These are phyloP conservation scores for Synergus itoensis DNA, from an alignment of 2,888 invertebrate genomes.

Conservation along the genomic window DNA sequence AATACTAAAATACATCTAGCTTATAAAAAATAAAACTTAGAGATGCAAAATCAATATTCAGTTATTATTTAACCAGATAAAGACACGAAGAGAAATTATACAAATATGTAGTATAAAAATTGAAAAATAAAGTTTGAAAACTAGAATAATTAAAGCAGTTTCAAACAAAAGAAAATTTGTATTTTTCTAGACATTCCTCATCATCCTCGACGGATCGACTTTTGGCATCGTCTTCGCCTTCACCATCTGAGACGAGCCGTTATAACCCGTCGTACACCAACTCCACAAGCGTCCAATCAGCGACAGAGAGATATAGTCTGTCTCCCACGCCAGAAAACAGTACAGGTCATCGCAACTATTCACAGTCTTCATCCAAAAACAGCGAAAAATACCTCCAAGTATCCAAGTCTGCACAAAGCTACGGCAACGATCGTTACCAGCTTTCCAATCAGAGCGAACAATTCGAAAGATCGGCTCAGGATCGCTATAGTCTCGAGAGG, in stretches of 20 bases:
- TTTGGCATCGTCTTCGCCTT: slow-evolving; percentile 69
- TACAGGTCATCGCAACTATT: slow-evolving; percentile 51
- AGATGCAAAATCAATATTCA: background rate
- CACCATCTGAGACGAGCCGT: slow-evolving; percentile 68
- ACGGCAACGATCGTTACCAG: slow-evolving; percentile 63
- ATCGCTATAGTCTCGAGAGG: slow-evolving; percentile 55
- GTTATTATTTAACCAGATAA: background rate
- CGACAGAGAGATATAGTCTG: slow-evolving; percentile 63
- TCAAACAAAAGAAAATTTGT: background rate
- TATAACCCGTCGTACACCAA: slow-evolving; percentile 59
- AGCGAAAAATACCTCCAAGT: slow-evolving; percentile 72
- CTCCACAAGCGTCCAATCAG: slow-evolving; percentile 63
- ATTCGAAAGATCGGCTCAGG: slow-evolving; percentile 61
- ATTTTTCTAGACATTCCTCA: slow-evolving; percentile 58
- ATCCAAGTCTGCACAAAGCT: slow-evolving; percentile 71
- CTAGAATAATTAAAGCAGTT: background rate
- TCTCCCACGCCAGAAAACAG: slow-evolving; percentile 65
- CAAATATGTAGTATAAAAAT: background rate
- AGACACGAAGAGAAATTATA: background rate
- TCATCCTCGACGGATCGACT: slow-evolving; percentile 72
- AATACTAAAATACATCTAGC: background rate
- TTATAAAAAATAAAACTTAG: background rate
- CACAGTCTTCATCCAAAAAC: slow-evolving; percentile 57
- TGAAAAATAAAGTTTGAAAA: background rate
- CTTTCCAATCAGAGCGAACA: slow-evolving; percentile 62